Evolutionary conservation across 1,140 invertebrate species (phyloP), one percentile per base, ranked within the genome.

Genomic region (Bombus superbus): DNA sequence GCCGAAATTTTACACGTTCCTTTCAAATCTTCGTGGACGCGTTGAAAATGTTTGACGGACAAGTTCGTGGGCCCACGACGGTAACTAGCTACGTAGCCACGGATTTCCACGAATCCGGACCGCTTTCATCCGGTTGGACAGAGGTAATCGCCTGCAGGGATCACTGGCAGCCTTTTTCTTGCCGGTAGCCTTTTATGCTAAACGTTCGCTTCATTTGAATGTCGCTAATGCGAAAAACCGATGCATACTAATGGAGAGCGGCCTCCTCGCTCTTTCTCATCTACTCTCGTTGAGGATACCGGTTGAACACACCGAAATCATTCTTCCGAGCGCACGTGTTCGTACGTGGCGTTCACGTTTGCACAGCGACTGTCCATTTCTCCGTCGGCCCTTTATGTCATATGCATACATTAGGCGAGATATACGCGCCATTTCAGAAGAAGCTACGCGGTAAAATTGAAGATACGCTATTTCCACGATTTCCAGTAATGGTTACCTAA

Each of bases 161-260:
- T 72, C 76, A 38, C 74, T 18, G 38, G 25, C 35, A 64, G 62
- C 22, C 78, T 76, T 80, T 87, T 84, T 80, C 76, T 82, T 79
- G 59, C 78, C 15, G 86, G 77, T 81, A 90, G 90, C 91, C 94
- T 95, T 95, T 95, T 95, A 95, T 95, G 94, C 93, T 94, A 95
- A 95, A 93, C 92, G 92, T 75, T 88, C 90, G 91, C 92, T 95
- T 94, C 94, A 95, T 95, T 95, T 94, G 93, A 95, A 95, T 95
- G 93, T 92, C 91, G 91, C 93, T 94, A 95, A 95, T 95, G 94
- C 93, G 93, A 94, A 95, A 95, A 95, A 94, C 93, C 92, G 93
- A 95, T 95, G 93, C 94, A 93, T 94, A 92, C 94, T 95, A 95
- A 95, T 95, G 93, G 92, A 93, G 92, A 91, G 82, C 75, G 69